Evolutionary conservation across 2,888 invertebrate genomes (phyloP).

Genomic region (Rotaria sp.): DNA sequence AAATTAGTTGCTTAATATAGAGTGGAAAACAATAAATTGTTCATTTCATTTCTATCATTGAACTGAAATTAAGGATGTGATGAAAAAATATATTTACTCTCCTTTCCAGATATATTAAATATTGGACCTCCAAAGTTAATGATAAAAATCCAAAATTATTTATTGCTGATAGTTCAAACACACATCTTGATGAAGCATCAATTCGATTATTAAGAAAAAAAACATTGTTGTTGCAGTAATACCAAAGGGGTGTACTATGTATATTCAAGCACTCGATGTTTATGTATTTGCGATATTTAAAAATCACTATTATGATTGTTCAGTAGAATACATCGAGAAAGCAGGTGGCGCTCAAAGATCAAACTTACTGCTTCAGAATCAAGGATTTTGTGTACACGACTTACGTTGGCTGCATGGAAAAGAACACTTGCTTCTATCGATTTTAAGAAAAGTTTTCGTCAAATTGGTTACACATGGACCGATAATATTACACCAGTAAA

Average conservation of each 20-base stretch:
- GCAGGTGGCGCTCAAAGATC: not conserved
- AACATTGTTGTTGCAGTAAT: not conserved
- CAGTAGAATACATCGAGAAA: not conserved
- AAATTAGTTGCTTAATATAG: too few relatives aligned
- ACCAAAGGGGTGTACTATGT: not conserved
- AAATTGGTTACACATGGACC: not conserved
- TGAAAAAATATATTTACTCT: not conserved
- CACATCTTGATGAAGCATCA: not conserved
- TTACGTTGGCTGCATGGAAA: not conserved
- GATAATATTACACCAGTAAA: not conserved
- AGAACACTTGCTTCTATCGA: not conserved
- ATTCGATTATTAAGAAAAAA: not conserved
- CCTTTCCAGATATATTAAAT: not conserved
- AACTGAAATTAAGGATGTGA: not conserved
- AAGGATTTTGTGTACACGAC: not conserved
- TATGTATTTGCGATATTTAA: not conserved
- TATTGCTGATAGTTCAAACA: not conserved
- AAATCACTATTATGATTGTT: not conserved
- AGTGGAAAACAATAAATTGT: too few relatives aligned
- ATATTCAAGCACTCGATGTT: slow-evolving; percentile 6
- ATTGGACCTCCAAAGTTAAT: not conserved
- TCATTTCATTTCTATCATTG: too few relatives aligned
- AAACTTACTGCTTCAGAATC: not conserved
- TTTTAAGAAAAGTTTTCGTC: not conserved
- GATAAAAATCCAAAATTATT: not conserved